phyloP scores from a whole-genome alignment of 2,888 invertebrate species.

The Drosophila leonis region DNA sequence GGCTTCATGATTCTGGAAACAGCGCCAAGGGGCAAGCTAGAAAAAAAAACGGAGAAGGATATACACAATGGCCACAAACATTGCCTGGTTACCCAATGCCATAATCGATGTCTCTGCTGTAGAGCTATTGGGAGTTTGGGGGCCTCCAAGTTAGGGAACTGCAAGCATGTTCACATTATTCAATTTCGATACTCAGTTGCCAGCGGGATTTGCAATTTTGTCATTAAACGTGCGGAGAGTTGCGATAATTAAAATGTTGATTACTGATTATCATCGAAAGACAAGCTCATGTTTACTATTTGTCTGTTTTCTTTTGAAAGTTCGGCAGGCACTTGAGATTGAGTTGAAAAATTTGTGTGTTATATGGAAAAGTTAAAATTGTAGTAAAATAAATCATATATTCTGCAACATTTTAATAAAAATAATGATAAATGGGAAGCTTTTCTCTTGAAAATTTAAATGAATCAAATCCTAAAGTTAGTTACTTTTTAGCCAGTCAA shows the following conservation, averaged over 20 bases:
- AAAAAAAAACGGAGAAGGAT: constrained; percentile 61
- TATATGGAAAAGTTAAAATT: too few relatives aligned
- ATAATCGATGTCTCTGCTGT: constrained; percentile 27
- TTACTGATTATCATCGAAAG: neutral
- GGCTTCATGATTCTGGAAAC: constrained; percentile 73
- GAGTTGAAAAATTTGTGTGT: too few relatives aligned
- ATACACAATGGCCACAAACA: constrained; percentile 51
- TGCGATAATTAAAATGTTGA: constrained; percentile 1
- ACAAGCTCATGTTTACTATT: neutral
- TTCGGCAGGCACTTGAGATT: neutral
- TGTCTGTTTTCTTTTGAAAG: neutral
- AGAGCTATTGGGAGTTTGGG: constrained; percentile 15
- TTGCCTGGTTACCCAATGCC: constrained; percentile 71
- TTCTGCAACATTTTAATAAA: too few relatives aligned
- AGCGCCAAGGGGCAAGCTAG: constrained; percentile 55
- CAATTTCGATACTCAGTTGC: neutral
- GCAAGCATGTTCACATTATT: constrained; percentile 23
- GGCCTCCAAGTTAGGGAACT: constrained; percentile 9
- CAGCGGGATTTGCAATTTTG: neutral
- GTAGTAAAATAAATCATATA: too few relatives aligned
- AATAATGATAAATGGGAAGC: neutral
- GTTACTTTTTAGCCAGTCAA: neutral
- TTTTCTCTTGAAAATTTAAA: neutral
- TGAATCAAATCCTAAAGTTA: neutral
- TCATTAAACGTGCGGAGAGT: neutral